These are phyloP conservation scores for Channa maculata DNA, from an alignment of 2,113 vertebrate species.

Conservation along the genomic window DNA sequence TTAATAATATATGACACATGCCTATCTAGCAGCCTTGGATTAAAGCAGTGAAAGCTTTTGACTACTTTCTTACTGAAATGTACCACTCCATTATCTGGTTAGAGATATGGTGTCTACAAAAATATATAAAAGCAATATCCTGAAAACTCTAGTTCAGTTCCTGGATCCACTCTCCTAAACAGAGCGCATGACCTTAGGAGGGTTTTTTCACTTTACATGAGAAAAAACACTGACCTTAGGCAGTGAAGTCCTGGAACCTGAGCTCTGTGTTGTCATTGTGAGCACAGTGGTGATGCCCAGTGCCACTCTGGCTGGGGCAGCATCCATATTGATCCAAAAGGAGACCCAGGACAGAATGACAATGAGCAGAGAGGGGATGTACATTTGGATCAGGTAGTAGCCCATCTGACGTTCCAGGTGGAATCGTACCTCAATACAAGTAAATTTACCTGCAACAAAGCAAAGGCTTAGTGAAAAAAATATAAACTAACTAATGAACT, in stretches of 20 bases:
- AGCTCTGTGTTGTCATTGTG: constrained; percentile 99
- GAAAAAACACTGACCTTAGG: constrained; percentile 83
- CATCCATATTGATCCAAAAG: constrained; percentile 82
- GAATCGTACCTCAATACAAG: constrained; percentile 97
- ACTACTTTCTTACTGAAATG: too few species aligned
- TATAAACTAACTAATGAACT: background rate
- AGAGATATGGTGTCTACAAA: too few species aligned
- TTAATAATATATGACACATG: too few species aligned
- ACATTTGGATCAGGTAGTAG: constrained; percentile 96
- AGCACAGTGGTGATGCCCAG: constrained; percentile 97
- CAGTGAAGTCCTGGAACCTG: constrained; percentile 94
- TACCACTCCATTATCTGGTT: too few species aligned
- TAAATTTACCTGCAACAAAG: constrained; percentile 90
- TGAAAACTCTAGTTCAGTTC: too few species aligned
- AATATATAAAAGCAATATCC: too few species aligned
- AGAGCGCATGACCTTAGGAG: too few species aligned
- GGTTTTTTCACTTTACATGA: too few species aligned
- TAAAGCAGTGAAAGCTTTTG: too few species aligned
- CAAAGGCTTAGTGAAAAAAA: background rate
- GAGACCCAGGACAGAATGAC: constrained; percentile 97
- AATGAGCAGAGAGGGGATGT: constrained; percentile 77
- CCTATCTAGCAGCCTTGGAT: too few species aligned
- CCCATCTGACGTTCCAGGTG: constrained; percentile 99
- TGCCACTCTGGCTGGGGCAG: constrained; percentile 95
- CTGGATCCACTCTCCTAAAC: too few species aligned